A percentile compares a stretch with the other conserved stretches of the same genome.
These are phyloP conservation scores for Stenolophus ochropezus DNA, from an alignment of 2,888 invertebrate species.

Conservation along the genomic window DNA sequence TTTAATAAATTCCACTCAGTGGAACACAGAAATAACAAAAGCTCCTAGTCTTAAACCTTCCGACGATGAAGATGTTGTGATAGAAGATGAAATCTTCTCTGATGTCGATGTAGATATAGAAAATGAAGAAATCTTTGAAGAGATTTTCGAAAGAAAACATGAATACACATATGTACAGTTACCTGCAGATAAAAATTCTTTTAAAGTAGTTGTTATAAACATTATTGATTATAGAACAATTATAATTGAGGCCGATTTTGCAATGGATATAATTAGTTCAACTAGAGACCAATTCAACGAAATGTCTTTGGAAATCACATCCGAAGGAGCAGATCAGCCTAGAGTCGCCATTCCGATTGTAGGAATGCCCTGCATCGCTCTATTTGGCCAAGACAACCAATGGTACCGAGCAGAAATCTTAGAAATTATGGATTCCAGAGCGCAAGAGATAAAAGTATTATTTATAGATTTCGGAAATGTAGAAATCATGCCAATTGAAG, in stretches of 20 bases:
- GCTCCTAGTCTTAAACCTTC: not conserved
- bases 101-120: conserved; percentile 64
- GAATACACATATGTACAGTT: conserved; percentile 71
- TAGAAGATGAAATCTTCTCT: conserved; percentile 61
- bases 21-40: conserved; percentile 37
- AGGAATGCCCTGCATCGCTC: conserved; percentile 79
- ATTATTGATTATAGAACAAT: conserved; percentile 66
- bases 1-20: conserved; percentile 54
- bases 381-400: conserved; percentile 76
- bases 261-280: conserved; percentile 67
- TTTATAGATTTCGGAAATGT: conserved; percentile 87
- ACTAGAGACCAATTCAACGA: conserved; percentile 72
- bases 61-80: conserved; percentile 66
- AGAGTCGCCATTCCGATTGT: conserved; percentile 72
- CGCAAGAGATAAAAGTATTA: conserved; percentile 75
- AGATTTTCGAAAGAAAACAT: conserved; percentile 39
- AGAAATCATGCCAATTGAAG: conserved; percentile 73
- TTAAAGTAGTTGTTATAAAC: conserved; percentile 72
- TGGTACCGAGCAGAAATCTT: conserved; percentile 85
- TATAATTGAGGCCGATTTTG: conserved; percentile 63
- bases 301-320: conserved; percentile 75
- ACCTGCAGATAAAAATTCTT: conserved; percentile 68
- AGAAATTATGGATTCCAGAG: conserved; percentile 72
- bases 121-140: conserved; percentile 46
- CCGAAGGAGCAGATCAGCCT: conserved; percentile 71